phyloP scores from a whole-genome alignment of 2,888 invertebrate genomes.

The Yponomeuta malinellus region DNA sequence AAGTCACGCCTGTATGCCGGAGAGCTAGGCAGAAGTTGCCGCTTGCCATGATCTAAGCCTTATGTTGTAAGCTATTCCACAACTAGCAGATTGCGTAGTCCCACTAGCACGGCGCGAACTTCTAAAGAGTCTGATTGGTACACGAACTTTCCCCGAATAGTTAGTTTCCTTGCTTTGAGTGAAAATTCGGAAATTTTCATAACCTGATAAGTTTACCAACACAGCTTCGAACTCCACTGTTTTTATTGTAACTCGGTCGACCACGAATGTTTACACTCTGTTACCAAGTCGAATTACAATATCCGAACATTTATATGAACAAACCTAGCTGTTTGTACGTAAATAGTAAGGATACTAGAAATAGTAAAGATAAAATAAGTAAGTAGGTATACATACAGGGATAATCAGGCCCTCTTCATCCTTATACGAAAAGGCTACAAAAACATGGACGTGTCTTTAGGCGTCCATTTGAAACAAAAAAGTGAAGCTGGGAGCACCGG shows the following conservation, averaged over 20 bases:
- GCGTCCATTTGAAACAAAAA: slow-evolving; percentile 49
- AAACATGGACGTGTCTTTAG: slow-evolving; percentile 5
- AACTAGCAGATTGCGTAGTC: background rate
- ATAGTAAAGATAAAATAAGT: background rate
- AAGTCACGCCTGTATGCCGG: no score
- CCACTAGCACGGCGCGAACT: slow-evolving; percentile 14
- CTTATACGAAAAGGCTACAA: background rate
- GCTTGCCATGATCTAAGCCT: no score
- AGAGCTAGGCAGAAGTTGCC: no score
- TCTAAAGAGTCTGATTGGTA: slow-evolving; percentile 36
- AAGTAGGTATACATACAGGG: background rate
- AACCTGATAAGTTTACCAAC: slow-evolving; percentile 40
- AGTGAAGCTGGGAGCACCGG: slow-evolving; percentile 53
- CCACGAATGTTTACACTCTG: slow-evolving; percentile 17
- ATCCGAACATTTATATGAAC: background rate
- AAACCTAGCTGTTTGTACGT: background rate
- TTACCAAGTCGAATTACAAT: slow-evolving; percentile 6
- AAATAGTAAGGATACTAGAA: background rate
- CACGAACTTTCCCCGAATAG: slow-evolving; percentile 39
- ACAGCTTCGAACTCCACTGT: slow-evolving; percentile 26
- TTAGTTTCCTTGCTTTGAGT: slow-evolving; percentile 37
- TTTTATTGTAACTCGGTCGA: slow-evolving; percentile 18
- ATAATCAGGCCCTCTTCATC: background rate
- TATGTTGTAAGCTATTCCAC: background rate
- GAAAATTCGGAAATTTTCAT: slow-evolving; percentile 41